Evolutionary conservation across 2,888 invertebrate species (phyloP).

Genomic region (Athalia circularis): DNA sequence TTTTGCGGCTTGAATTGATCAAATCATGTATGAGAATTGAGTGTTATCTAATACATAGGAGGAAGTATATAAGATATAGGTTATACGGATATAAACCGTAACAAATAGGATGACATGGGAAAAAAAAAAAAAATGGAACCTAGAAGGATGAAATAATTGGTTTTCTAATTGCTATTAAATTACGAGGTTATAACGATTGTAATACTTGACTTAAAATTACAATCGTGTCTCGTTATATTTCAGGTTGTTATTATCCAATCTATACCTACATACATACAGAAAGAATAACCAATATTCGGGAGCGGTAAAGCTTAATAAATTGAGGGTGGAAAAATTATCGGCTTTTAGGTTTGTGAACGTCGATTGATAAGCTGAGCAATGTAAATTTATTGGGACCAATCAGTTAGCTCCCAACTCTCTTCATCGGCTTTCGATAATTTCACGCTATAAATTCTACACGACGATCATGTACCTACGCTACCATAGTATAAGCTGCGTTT

Average conservation of each 20-base stretch:
- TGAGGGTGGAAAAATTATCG: conserved; percentile 32
- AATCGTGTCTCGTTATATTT: conserved; percentile 11
- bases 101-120: not conserved
- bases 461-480: not conserved
- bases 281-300: conserved; percentile 35
- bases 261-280: not conserved
- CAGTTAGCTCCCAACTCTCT: conserved; percentile 30
- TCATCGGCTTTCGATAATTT: conserved; percentile 34
- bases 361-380: conserved; percentile 39
- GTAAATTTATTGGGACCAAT: conserved; percentile 40
- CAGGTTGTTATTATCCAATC: not conserved
- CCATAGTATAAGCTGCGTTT: not conserved
- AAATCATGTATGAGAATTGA: no score
- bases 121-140: not conserved
- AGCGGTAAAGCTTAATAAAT: conserved; percentile 29
- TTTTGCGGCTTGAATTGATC: no score
- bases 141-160: not conserved
- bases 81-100: not conserved
- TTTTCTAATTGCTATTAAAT: conserved; percentile 13
- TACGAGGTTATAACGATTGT: not conserved
- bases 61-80: not conserved
- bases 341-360: conserved; percentile 31
- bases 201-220: conserved; percentile 31
- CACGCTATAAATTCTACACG: conserved; percentile 23
- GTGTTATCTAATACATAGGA: no score